Base-by-base conservation (phyloP, 2,113 vertebrate species). In the Seriola dumerili region DNA sequence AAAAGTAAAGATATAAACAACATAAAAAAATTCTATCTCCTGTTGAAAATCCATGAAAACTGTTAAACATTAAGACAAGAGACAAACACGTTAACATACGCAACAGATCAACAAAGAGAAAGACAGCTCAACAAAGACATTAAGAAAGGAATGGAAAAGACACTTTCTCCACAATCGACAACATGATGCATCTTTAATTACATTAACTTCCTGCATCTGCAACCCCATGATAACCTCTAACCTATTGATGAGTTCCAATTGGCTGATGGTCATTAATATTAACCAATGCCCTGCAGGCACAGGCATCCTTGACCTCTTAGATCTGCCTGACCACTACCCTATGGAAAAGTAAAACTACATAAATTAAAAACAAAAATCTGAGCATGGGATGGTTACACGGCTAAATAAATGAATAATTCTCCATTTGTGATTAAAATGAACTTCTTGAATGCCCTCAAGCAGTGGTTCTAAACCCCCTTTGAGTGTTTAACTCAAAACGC, bases 251-350 rank as follows among this genome's bases (percentile, higher is more conserved):
- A 79, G 34, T 72, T 85, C 57, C 75, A 79, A 89, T 90, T 85
- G 85, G 84, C 78, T 68, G 59, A 59, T 42, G 61, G 81, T 90
- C 94, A 93, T 95, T 94, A 94, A 95, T 94, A 94, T 95, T 95
- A 92, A 93, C 87, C 85, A 91, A 86, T 69, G 48, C 80, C 89
- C 89, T 88, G 72, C 68, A 77, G 93, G 87, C 88, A 86, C 52
- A 75, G 79, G 76, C 85, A 90, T 94, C 91, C 92, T 94, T 92
- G 93, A 95, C 94, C 92, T 95, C 83, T 80, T 16, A 75, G 85
- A 89, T 90, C 76, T 80, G 71, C 79, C 79, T 57, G 83, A 88
- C 67, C 78, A 81, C 67, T 74, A 76, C 72, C 52, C 40, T 19
- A 68, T 59, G 68, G 69, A 76, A 85, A 88, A 79, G 73, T 72